Conservation (phyloP, 2,797 vertebrate species). For the Linurgus olivaceus region DNA sequence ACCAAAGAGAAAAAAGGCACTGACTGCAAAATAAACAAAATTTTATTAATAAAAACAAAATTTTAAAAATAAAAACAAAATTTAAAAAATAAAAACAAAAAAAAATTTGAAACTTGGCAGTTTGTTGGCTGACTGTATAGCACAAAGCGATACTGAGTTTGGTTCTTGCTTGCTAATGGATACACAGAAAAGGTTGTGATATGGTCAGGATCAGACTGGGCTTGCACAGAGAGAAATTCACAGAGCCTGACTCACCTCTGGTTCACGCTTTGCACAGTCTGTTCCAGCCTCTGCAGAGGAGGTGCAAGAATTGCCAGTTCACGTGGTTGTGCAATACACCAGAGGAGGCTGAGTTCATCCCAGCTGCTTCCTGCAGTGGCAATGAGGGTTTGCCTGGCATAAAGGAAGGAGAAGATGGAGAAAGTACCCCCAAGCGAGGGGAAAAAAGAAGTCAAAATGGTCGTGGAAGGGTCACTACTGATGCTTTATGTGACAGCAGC, state of each 20-base stretch:
- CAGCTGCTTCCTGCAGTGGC: not conserved
- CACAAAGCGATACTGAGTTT: not conserved
- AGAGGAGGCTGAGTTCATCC: not conserved
- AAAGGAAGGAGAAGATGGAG: not conserved
- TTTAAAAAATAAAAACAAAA: not conserved
- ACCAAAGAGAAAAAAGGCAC: not conserved
- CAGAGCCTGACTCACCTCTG: not conserved
- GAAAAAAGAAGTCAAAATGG: not conserved
- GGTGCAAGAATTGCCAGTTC: not conserved
- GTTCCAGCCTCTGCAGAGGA: not conserved
- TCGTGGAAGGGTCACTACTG: not conserved
- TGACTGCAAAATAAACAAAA: not conserved
- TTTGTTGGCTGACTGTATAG: not conserved
- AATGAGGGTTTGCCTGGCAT: not conserved
- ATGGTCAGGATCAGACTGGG: not conserved
- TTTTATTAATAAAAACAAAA: too few relatives aligned
- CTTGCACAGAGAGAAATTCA: not conserved
- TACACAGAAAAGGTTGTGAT: not conserved
- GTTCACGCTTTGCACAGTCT: not conserved
- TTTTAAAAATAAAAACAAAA: too few relatives aligned
- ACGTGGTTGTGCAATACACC: not conserved
- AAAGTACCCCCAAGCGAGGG: not conserved
- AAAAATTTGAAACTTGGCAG: not conserved
- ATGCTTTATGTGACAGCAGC: not conserved
- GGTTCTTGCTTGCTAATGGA: not conserved